Base-by-base conservation (phyloP, 1,140 invertebrate species). In the Brevipalpus yothersi region DNA sequence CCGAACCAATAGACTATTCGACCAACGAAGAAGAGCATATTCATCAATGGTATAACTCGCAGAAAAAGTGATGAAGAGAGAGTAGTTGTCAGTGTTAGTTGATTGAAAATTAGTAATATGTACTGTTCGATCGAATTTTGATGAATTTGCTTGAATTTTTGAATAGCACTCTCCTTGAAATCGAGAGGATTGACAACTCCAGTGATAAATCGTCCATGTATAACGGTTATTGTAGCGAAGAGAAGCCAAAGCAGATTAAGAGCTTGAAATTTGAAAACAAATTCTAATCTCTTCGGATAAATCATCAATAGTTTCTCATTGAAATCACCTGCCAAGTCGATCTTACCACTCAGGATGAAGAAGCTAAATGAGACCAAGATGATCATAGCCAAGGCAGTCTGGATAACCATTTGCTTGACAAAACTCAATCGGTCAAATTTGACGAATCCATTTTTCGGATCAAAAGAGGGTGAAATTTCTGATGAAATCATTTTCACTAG, bases 81-180 rank as follows among this genome's bases (percentile, higher is more conserved):
- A 54, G 51, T 21, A 13, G 42, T 42, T 1, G 59, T 23, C 23
- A 61, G 56, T 10, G 23, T 43, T 1, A 61, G 47, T 43, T 61
- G 60, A 23, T 15, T 40, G 47, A 49, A 45, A 13, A 43, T n/a
- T 2, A 54, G 15, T 8, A 61, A 13, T 12, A 61, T 21, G 15
- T 53, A 47, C 42, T 61, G 60, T 57, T 61, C 60, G 10, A 58
- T 41, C 11, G 19, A 53, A 54, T 61, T 61, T 39, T 31, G 49
- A 8, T 62, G 42, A 10, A 58, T 60, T 12, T 58, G 45, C 19
- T 58, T 49, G 7, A 13, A 23, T 9, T 15, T 13, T 17, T 17
- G 7, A 4, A 58, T 19, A 23, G 13, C 1, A 13, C 51, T 40
- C 8, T 51, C 58, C 49, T 41, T 41, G 8, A 13, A 21, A 1